These are phyloP conservation scores for Lepidostoma basale DNA, from an alignment of 1,140 invertebrate genomes.

Conservation along the genomic window DNA sequence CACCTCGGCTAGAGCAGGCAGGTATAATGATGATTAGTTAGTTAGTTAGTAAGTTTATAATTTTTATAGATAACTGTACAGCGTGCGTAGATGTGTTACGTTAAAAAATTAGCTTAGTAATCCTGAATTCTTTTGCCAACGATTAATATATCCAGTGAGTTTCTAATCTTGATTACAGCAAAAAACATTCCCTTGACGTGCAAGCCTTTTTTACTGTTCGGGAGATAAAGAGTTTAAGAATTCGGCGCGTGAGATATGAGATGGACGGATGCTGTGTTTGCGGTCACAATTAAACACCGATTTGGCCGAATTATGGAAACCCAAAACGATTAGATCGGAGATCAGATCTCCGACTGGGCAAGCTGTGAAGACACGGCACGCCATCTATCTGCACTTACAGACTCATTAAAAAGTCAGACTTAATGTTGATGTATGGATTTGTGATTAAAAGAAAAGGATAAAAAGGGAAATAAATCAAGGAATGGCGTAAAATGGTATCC, in stretches of 20 bases:
- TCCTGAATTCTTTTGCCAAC: too few relatives aligned
- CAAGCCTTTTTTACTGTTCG: neutral
- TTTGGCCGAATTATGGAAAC: constrained; percentile 37
- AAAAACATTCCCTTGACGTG: neutral
- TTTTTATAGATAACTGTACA: too few relatives aligned
- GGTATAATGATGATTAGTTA: too few relatives aligned
- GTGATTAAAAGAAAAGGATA: constrained; percentile 35
- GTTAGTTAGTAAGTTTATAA: too few relatives aligned
- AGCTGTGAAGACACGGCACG: constrained; percentile 26
- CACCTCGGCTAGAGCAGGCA: too few relatives aligned
- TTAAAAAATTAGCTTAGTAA: too few relatives aligned
- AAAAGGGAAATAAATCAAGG: constrained; percentile 9
- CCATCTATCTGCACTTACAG: constrained; percentile 28
- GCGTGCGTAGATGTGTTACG: too few relatives aligned
- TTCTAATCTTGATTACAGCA: constrained; percentile 4
- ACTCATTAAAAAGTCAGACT: constrained; percentile 45
- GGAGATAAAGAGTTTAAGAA: neutral
- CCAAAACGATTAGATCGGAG: constrained; percentile 44
- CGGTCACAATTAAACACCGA: constrained; percentile 27
- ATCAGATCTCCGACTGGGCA: constrained; percentile 20
- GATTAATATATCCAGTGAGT: too few relatives aligned
- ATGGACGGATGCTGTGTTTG: neutral
- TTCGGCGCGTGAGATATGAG: constrained; percentile 3
- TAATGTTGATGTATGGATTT: constrained; percentile 47
- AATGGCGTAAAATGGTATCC: constrained; percentile 12